Evolutionary conservation across 2,888 invertebrate genomes (phyloP).

Genomic region (Sinodicranocentrus sp.): DNA sequence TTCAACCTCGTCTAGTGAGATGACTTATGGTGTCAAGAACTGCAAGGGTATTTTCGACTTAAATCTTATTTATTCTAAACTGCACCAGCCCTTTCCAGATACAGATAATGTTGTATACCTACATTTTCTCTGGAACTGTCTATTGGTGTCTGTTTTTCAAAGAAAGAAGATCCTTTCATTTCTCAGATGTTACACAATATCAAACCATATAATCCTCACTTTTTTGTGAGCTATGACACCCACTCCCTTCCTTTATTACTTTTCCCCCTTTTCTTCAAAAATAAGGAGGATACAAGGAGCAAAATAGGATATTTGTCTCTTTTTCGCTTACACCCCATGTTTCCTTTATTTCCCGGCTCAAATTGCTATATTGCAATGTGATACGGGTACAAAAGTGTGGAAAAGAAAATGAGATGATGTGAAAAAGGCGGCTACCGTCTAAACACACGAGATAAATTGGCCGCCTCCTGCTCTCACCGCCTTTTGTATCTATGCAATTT

Average conservation of each 20-base stretch:
- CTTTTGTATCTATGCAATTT: constrained; percentile 30
- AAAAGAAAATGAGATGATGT: constrained; percentile 27
- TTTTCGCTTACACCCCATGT: neutral
- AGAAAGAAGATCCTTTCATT: too few relatives aligned
- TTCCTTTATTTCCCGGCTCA: neutral
- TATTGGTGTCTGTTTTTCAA: too few relatives aligned
- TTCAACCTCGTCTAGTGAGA: neutral
- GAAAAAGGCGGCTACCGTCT: constrained; percentile 51
- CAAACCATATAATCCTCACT: too few relatives aligned
- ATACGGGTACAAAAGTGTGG: too few relatives aligned
- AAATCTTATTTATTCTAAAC: too few relatives aligned
- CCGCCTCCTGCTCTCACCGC: constrained; percentile 48
- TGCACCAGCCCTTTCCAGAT: too few relatives aligned
- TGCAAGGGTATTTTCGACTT: too few relatives aligned
- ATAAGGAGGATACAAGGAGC: neutral
- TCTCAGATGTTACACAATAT: too few relatives aligned
- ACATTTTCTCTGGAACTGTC: too few relatives aligned
- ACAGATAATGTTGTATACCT: too few relatives aligned
- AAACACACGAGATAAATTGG: constrained; percentile 56
- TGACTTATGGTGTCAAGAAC: too few relatives aligned
- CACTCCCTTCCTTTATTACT: neutral
- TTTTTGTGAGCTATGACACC: neutral
- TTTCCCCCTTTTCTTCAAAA: constrained; percentile 4
- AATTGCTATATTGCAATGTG: too few relatives aligned
- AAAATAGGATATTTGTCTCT: neutral